These are phyloP conservation scores for Geococcyx californianus DNA, from an alignment of 2,113 vertebrate species.

Conservation along the genomic window DNA sequence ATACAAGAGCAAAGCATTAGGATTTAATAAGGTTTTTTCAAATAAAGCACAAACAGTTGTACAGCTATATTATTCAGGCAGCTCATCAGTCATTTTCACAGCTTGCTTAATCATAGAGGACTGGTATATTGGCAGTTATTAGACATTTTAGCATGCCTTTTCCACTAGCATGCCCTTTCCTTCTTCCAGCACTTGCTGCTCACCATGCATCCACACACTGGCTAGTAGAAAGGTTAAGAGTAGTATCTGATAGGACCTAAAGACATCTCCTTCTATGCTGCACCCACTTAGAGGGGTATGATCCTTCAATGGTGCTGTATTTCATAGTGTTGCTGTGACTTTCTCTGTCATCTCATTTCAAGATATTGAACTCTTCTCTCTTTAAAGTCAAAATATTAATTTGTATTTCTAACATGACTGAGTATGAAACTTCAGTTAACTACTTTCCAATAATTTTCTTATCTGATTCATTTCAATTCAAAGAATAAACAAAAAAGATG, in stretches of 20 bases:
- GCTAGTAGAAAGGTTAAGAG: not conserved
- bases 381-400: not conserved
- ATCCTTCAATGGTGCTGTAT: accelerated
- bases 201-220: not conserved
- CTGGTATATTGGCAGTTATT: not conserved
- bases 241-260: not conserved
- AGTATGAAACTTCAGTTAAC: not conserved
- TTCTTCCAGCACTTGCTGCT: not conserved
- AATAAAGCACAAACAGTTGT: not conserved
- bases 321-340: not conserved
- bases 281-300: not conserved
- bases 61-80: not conserved
- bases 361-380: not conserved
- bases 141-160: not conserved
- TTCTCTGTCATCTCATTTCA: not conserved
- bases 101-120: not conserved
- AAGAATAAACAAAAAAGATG: not conserved
- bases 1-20: not conserved
- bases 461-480: not conserved
- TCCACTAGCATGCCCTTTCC: not conserved
- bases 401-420: not conserved
- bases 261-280: not conserved
- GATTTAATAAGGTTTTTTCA: not conserved
- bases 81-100: not conserved
- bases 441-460: not conserved